Evolutionary conservation across 1,140 invertebrate genomes (phyloP).

Genomic region (Polypedilum pembai): DNA sequence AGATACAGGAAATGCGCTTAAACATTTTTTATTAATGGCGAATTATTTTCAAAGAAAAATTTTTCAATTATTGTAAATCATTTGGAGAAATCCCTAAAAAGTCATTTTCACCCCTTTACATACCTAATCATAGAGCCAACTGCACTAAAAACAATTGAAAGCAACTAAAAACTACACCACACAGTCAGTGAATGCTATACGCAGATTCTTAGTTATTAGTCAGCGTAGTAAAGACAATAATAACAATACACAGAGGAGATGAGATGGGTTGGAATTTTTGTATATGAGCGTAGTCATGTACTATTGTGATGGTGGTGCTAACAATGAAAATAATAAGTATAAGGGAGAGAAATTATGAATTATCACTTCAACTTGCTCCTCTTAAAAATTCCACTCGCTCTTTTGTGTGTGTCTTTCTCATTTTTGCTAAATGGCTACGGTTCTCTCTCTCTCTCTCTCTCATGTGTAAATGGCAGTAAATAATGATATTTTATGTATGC

Average conservation of each 20-base stretch:
- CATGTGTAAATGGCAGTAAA: conserved; percentile 4
- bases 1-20: too few species aligned
- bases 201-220: background rate
- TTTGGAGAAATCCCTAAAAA: too few species aligned
- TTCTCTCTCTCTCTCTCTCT: background rate
- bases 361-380: conserved; percentile 5
- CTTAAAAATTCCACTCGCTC: background rate
- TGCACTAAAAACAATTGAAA: too few species aligned
- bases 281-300: too few species aligned
- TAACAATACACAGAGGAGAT: background rate
- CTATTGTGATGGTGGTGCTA: background rate
- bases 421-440: background rate
- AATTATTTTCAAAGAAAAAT: too few species aligned
- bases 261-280: too few species aligned
- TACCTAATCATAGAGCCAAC: too few species aligned
- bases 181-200: background rate
- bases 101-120: too few species aligned
- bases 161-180: too few species aligned
- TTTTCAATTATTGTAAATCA: too few species aligned
- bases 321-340: background rate
- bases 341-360: conserved; percentile 13
- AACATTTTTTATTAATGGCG: too few species aligned
- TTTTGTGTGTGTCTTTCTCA: background rate
- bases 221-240: background rate
- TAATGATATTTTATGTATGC: conserved; percentile 3